Evolutionary conservation across 2,113 vertebrate genomes (phyloP).

Genomic region (Anoplopoma fimbria): DNA sequence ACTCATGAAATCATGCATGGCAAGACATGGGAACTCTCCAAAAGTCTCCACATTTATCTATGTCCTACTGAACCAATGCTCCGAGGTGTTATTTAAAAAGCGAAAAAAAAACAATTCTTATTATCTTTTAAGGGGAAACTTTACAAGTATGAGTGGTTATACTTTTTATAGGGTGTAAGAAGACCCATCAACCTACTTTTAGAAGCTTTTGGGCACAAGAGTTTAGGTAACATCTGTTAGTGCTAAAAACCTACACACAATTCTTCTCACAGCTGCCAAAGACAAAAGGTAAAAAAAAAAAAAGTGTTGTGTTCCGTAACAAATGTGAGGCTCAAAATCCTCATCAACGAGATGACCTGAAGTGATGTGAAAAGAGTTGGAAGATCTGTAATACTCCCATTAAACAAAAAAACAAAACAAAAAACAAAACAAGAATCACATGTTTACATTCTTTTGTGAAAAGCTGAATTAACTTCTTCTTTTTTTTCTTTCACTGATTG

Average conservation of each 20-base stretch:
- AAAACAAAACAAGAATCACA: conserved; percentile 4
- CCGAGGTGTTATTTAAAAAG: conserved; percentile 23
- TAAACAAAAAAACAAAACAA: too few species aligned
- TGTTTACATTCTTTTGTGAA: conserved; percentile 54
- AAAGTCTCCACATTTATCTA: conserved; percentile 59
- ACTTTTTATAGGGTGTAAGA: conserved; percentile 36
- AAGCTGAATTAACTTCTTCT: conserved; percentile 20
- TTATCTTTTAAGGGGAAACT: conserved; percentile 10
- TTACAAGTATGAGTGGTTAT: conserved; percentile 29
- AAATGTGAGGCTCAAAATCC: conserved; percentile 44
- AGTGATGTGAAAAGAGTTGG: conserved; percentile 56
- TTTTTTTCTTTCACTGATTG: conserved; percentile 22
- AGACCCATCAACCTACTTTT: conserved; percentile 49
- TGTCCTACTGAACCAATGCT: conserved; percentile 39
- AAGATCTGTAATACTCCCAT: conserved; percentile 43
- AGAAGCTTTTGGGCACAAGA: conserved; percentile 48
- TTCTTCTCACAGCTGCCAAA: conserved; percentile 46
- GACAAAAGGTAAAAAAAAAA: conserved; percentile 16
- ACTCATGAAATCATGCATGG: conserved; percentile 71
- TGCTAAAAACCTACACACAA: conserved; percentile 45
- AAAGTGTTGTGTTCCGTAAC: conserved; percentile 37
- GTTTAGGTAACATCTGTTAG: conserved; percentile 65
- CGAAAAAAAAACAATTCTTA: conserved; percentile 40
- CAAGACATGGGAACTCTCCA: conserved; percentile 68
- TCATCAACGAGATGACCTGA: conserved; percentile 41